phyloP scores from a whole-genome alignment of 2,888 invertebrate species.

The Anarsia innoxiella region DNA sequence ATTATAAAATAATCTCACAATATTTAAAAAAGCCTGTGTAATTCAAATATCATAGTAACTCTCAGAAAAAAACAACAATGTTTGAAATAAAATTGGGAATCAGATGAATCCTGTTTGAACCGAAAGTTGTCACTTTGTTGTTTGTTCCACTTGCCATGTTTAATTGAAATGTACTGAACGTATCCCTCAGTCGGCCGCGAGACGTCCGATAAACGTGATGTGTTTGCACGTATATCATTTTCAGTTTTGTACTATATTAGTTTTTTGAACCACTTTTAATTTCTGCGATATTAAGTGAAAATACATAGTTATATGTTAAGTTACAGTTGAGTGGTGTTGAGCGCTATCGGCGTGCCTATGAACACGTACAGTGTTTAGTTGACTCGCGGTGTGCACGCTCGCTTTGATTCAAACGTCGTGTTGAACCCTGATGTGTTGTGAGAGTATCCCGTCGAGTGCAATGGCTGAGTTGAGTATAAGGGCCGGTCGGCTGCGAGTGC shows the following conservation, averaged over 20 bases:
- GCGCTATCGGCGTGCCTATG: slow-evolving; percentile 24
- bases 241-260: no score
- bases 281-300: no score
- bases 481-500: slow-evolving; percentile 41
- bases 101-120: slow-evolving; percentile 70
- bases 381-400: slow-evolving; percentile 52
- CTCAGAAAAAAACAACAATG: no score
- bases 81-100: no score
- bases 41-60: no score
- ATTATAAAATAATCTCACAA: no score
- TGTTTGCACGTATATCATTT: no score
- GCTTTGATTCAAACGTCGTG: no score
- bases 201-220: slow-evolving; percentile 30
- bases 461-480: slow-evolving; percentile 57
- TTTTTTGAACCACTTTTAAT: no score
- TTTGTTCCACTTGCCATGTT: slow-evolving; percentile 51
- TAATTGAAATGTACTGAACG: slow-evolving; percentile 49
- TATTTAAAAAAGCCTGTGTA: no score
- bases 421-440: no score
- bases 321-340: slow-evolving; percentile 27
- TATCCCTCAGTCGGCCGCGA: slow-evolving; percentile 41
- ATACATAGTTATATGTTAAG: slow-evolving; percentile 16
- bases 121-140: slow-evolving; percentile 45
- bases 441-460: slow-evolving; percentile 32
- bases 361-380: slow-evolving; percentile 50